Base-by-base conservation (phyloP, 2,113 vertebrate species). In the Mesocricetus auratus region DNA sequence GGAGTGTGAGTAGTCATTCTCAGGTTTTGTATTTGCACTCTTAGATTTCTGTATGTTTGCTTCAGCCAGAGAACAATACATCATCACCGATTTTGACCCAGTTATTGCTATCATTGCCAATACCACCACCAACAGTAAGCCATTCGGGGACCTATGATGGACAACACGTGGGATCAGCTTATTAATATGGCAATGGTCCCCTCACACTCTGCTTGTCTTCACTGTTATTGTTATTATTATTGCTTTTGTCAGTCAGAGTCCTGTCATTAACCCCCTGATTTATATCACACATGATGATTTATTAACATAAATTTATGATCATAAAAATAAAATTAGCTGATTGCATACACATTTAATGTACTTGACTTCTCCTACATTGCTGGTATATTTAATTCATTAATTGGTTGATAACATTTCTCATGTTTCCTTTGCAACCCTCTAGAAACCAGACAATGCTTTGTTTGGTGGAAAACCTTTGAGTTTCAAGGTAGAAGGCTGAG, bases 401-500 rank as follows among this genome's bases (percentile, higher is more conserved):
- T 56, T 56, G 45, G 58, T 39, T 50, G 36, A 64, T 6, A 92
- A 45, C n/a, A 21, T 81, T 96, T 22, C 45, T 77, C 21, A 66
- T 45, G 64, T 89, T 94, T 73, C n/a, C 45, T 68, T 0, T 69
- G 58, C 22, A n/a, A 26, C n/a, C 1, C 58, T 17, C 15, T 53
- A 36, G n/a, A 85, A 90, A 33, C 12, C 45, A 91, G 64, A 64
- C n/a, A 42, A 3, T 17, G 5, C 12, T 82, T 73, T 17, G 15
- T 85, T 94, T n/a, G 73, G 47, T 56, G 58, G 69, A 79, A 88
- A 71, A 16, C 33, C 17, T 92, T 77, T 73, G 16, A 19, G 2
- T 74, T 96, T 94, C n/a, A 45, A 92, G 3, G 24, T 88, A 83
- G 82, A 90, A 79, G 75, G 47, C n/a, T n/a, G 16, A 50, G 58